A percentile compares a stretch with the other conserved stretches of the same genome.
Evolutionary conservation across 2,797 vertebrate genomes (phyloP).

Genomic region (Eospalax fontanierii): DNA sequence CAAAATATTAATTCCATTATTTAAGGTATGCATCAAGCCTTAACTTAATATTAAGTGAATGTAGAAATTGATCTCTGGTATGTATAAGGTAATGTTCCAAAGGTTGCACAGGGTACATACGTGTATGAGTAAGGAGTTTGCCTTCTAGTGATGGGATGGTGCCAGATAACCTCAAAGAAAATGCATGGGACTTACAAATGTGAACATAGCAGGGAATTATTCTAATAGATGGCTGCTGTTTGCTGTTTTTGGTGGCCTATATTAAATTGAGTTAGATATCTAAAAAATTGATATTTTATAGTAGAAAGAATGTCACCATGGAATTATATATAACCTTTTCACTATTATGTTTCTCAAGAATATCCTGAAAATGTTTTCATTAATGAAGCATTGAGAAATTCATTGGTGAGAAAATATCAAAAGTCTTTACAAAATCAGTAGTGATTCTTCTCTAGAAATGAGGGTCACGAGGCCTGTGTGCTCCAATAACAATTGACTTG

Average conservation of each 20-base stretch:
- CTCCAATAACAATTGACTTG: constrained; percentile 21
- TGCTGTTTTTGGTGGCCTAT: not conserved
- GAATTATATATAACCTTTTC: constrained; percentile 5
- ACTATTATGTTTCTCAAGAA: constrained; percentile 23
- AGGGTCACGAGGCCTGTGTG: not conserved
- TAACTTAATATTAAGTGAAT: constrained; percentile 23
- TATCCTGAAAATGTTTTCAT: constrained; percentile 3
- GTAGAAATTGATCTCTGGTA: not conserved
- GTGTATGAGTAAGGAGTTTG: not conserved
- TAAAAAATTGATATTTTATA: constrained; percentile 41
- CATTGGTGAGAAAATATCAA: not conserved
- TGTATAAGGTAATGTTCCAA: not conserved
- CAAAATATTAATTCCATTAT: constrained; percentile 46
- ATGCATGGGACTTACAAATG: not conserved
- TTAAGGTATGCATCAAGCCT: not conserved
- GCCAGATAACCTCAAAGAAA: constrained; percentile 6
- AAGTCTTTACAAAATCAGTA: constrained; percentile 8
- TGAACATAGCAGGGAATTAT: not conserved
- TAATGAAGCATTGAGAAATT: not conserved
- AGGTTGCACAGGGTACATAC: not conserved
- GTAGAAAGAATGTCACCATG: not conserved
- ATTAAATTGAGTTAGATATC: constrained; percentile 31
- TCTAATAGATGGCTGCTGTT: not conserved
- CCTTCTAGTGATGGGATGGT: not conserved
- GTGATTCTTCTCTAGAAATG: not conserved